Percentiles rank a stretch among this genome's conserved stretches.
phyloP scores from a whole-genome alignment of 1,140 invertebrate genomes.

The Ditylenchus dipsaci region DNA sequence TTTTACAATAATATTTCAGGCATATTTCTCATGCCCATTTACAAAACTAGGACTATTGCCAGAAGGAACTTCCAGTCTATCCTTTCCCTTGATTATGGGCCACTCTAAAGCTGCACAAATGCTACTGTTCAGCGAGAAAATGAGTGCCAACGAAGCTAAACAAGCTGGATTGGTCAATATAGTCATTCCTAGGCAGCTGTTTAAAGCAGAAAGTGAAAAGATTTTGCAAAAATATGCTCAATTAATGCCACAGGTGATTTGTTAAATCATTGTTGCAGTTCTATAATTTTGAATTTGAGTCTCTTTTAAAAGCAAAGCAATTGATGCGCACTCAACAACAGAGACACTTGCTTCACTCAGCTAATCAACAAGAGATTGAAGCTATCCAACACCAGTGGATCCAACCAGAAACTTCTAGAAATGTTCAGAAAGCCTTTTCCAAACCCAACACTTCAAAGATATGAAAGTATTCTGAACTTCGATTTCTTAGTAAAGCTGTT shows the following conservation, averaged over 20 bases:
- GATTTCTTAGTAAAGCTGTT: background rate
- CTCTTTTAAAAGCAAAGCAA: background rate
- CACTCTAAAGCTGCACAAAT: constrained; percentile 29
- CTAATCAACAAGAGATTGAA: background rate
- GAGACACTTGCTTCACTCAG: background rate
- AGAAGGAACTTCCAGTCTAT: constrained; percentile 76
- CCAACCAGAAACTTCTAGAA: background rate
- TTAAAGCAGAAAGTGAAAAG: constrained; percentile 13
- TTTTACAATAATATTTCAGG: constrained; percentile 62
- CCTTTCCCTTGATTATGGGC: constrained; percentile 71
- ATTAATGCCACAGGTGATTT: background rate
- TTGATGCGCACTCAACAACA: constrained; percentile 1
- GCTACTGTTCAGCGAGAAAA: constrained; percentile 23
- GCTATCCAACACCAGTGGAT: background rate
- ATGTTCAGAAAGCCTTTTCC: background rate
- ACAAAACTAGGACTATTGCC: constrained; percentile 71
- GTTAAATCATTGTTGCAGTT: constrained; percentile 1
- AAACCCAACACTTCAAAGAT: background rate
- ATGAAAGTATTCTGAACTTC: background rate
- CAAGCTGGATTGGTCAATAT: constrained; percentile 15
- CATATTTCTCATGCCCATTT: constrained; percentile 80
- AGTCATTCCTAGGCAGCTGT: constrained; percentile 17
- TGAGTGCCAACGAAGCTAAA: constrained; percentile 18
- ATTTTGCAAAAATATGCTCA: constrained; percentile 5
- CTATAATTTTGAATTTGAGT: background rate